Percentiles rank a stretch among this genome's conserved stretches.
Conservation (phyloP, 2,113 vertebrate species). For the Pandion haliaetus region DNA sequence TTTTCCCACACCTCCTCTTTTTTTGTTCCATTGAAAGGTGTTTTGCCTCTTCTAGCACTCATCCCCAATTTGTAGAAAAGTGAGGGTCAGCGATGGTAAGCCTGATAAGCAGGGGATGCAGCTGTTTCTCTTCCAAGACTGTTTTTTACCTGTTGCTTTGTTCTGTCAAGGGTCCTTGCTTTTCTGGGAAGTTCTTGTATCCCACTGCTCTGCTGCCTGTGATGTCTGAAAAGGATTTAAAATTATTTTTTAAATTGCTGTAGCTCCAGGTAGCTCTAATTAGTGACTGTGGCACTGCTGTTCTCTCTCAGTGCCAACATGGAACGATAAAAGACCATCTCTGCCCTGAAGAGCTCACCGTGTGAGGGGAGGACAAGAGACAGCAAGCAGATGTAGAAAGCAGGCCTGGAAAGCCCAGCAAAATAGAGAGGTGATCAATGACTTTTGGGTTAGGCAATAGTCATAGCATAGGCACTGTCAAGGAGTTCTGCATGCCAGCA, state of each 20-base stretch:
- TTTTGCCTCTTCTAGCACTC: neutral
- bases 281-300: neutral
- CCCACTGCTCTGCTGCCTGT: neutral
- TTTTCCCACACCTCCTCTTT: neutral
- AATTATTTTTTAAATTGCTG: neutral
- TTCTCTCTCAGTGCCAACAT: neutral
- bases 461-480: neutral
- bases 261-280: neutral
- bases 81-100: accelerated
- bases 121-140: neutral
- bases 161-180: neutral
- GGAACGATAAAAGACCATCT: neutral
- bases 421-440: neutral
- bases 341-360: neutral
- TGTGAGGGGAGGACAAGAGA: neutral
- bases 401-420: neutral
- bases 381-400: neutral
- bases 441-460: neutral
- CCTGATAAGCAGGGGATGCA: neutral
- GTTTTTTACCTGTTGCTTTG: neutral
- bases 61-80: neutral
- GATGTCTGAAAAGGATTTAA: neutral
- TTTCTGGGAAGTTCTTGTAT: neutral
- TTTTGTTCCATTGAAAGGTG: neutral
- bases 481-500: neutral